These are phyloP conservation scores for Rhynchonema sp. DNA, from an alignment of 2,888 invertebrate genomes.

Conservation along the genomic window DNA sequence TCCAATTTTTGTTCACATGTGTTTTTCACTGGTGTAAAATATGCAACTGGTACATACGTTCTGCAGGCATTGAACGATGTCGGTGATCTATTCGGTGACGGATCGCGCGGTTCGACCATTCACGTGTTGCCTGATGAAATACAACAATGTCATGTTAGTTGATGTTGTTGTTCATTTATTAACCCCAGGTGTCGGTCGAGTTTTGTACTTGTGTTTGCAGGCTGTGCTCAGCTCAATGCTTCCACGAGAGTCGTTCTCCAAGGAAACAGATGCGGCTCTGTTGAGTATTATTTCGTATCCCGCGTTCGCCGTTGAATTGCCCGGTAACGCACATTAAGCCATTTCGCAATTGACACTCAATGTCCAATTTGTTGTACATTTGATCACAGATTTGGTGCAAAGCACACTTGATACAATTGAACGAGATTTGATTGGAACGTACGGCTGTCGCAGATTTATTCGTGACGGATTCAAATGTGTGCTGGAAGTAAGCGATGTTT, in stretches of 20 bases:
- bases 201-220: too few species aligned
- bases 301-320: conserved; percentile 94
- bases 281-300: conserved; percentile 88
- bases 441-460: conserved; percentile 80
- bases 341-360: too few species aligned
- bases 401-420: conserved; percentile 14
- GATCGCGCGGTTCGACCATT: conserved; percentile 86
- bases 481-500: conserved; percentile 40
- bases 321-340: too few species aligned
- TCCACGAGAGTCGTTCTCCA: conserved; percentile 40
- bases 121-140: conserved; percentile 96
- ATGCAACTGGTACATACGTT: too few species aligned
- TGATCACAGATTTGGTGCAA: not conserved
- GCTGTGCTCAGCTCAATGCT: conserved; percentile 61
- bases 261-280: conserved; percentile 79
- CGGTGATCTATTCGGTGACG: conserved; percentile 75
- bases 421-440: conserved; percentile 51
- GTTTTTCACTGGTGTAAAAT: too few species aligned
- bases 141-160: conserved; percentile 64
- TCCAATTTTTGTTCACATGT: too few species aligned
- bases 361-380: too few species aligned
- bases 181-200: not conserved
- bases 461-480: conserved; percentile 75
- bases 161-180: not conserved
- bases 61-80: conserved; percentile 66